Conservation (phyloP, 2,888 invertebrate species). For the Apotomis turbidana region DNA sequence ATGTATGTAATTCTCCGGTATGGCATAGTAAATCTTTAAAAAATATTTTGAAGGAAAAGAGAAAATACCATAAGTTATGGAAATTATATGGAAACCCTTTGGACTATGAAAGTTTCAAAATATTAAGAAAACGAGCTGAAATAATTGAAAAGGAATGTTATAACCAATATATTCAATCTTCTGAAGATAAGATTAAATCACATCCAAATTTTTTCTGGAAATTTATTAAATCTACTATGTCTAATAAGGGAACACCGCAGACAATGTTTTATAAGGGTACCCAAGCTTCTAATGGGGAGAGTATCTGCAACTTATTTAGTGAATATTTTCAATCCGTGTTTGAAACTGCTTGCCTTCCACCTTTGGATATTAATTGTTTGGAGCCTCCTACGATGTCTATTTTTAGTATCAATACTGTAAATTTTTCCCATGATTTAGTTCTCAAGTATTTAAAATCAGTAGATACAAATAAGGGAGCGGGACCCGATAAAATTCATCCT, state of each 20-base stretch:
- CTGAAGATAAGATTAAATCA: constrained; percentile 12
- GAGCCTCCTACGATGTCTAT: too few relatives aligned
- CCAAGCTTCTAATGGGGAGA: too few relatives aligned
- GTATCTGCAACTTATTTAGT: background rate
- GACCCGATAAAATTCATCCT: background rate
- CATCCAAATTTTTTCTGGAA: constrained; percentile 6
- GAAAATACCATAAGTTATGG: constrained; percentile 5
- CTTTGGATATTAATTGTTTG: too few relatives aligned
- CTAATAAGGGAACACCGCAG: too few relatives aligned
- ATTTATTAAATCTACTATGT: too few relatives aligned
- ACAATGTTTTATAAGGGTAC: too few relatives aligned
- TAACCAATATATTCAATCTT: constrained; percentile 1
- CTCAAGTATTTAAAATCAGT: too few relatives aligned
- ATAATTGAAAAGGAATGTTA: constrained; percentile 20
- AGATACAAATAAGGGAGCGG: background rate
- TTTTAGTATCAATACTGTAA: background rate
- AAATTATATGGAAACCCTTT: constrained; percentile 4
- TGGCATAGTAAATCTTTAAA: background rate
- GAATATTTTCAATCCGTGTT: background rate
- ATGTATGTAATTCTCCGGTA: too few relatives aligned
- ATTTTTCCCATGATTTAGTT: too few relatives aligned
- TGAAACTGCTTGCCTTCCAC: too few relatives aligned
- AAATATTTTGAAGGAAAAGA: background rate
- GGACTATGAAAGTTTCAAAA: constrained; percentile 9
- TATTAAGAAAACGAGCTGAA: constrained; percentile 6